Evolutionary conservation across 2,797 vertebrate species (phyloP), one percentile per base, ranked within the genome.

Genomic region (Euphonia xanthogaster): DNA sequence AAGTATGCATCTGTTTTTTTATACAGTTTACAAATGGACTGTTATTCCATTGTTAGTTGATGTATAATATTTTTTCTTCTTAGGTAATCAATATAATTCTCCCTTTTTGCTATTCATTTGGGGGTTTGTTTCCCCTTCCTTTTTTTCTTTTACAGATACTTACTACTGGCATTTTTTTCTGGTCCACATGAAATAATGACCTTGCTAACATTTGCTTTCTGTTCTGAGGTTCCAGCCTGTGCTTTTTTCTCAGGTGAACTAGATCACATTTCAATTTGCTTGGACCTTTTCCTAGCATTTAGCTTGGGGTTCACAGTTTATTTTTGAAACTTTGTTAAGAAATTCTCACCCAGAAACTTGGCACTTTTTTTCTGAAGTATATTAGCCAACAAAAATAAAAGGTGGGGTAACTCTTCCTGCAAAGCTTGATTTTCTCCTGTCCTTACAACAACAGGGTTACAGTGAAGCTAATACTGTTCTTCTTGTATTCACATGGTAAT

Each of bases 401-500:
- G n/a, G 33, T 57, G 21, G 17, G 28, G 27, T 83, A 68, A 45
- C 39, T 93, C 44, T 73, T 93, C 50, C 58, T 75, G 31, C 44
- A 84, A 47, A 68, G 16, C n/a, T 88, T 77, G 10, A 25, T 84
- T 84, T 81, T 68, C 54, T 81, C 35, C 8, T 30, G 16, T 65
- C 39, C 21, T 92, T 88, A 42, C 12, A 73, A 33, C 25, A 75
- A 11, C 22, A 61, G 53, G 18, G 20, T 71, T 91, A 50, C 57
- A 65, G 53, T 3, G 4, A 68, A 72, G 22, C 45, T 68, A 72
- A 77, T 77, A 19, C 24, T 68, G 6, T 74, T 79, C 21, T 73
- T 86, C 71, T 70, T 87, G 35, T 84, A 72, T 78, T 93, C 35
- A n/a, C 45, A 44, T 90, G 73, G 31, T 80, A 78, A 58, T 86